Base-by-base conservation (phyloP, 2,888 invertebrate genomes). In the Agrotis ipsilon region DNA sequence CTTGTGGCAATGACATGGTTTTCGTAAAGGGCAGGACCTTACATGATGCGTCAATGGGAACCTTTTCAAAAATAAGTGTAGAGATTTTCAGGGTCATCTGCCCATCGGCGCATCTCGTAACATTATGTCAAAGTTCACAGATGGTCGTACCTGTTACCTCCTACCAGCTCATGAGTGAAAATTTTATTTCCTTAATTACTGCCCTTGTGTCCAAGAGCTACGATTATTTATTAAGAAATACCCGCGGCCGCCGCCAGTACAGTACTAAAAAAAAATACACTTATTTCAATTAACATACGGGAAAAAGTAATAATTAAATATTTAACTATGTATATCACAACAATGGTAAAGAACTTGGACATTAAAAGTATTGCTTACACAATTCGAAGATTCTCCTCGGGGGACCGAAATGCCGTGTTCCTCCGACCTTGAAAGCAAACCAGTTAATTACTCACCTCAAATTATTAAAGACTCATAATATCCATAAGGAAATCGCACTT, bases 1-100 rank as follows among this genome's bases (percentile, higher is more conserved):
- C 39, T n/a, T 39, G 59, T 77, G 78, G 63, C 78, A 81, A 60
- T 78, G 78, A 81, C 78, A 78, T 64, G 48, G 24, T 81, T 63
- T n/a, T 65, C 27, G 24, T 19, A 78, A 78, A 81, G 78, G 67
- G 51, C 78, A 68, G 48, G 9, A 45, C 61, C 64, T 48, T 67
- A 57, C 57, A 64, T 27, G 45, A 45, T 18, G n/a, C 21, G 32
- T 61, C 32, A 55, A 60, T 51, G 43, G 32, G 13, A 65, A 48
- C 54, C 54, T 63, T 68, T 61, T 52, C 14, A 58, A 27, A 45
- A 48, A 19, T 52, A 60, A 52, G 39, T 27, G 24, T 58, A 5
- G 58, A 60, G 2, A 3, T 19, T 18, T 39, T 55, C 49, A 69
- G 11, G 81, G 64, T 14, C 57, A 24, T 45, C 39, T 39, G 81